A percentile compares a stretch with the other conserved stretches of the same genome.
Conservation (phyloP, 2,113 vertebrate species). For the Lophochroa leadbeateri region DNA sequence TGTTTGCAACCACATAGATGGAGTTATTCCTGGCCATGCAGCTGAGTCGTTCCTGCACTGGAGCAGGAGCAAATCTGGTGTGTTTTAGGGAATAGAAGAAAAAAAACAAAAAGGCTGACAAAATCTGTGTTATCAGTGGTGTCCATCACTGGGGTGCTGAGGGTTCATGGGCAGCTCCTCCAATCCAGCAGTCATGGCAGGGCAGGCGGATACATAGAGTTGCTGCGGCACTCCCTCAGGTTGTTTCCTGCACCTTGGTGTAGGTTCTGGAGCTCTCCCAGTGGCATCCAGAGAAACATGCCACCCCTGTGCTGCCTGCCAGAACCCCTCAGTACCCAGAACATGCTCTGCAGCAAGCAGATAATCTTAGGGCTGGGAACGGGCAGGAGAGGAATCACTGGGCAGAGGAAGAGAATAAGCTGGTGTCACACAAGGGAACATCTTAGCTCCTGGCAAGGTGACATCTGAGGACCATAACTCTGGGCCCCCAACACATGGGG, state of each 20-base stretch:
- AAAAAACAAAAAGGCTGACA: background rate
- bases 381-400: background rate
- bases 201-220: too few relatives aligned
- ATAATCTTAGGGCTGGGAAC: background rate
- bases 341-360: background rate
- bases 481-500: background rate
- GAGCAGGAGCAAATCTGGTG: conserved; percentile 49
- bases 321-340: background rate
- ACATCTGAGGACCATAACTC: background rate
- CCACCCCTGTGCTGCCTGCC: background rate
- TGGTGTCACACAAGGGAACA: background rate
- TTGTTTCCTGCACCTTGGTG: background rate
- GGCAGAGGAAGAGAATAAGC: background rate
- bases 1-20: conserved; percentile 88
- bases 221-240: background rate
- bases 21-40: conserved; percentile 84
- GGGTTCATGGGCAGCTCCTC: background rate
- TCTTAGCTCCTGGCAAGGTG: background rate
- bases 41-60: conserved; percentile 78
- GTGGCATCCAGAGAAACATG: accelerated
- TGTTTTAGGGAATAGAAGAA: background rate
- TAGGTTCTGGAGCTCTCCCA: background rate
- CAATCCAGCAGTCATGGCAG: background rate
- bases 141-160: background rate
- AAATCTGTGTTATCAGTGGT: background rate